phyloP scores from a whole-genome alignment of 2,888 invertebrate genomes.

The Tipula lateralis region DNA sequence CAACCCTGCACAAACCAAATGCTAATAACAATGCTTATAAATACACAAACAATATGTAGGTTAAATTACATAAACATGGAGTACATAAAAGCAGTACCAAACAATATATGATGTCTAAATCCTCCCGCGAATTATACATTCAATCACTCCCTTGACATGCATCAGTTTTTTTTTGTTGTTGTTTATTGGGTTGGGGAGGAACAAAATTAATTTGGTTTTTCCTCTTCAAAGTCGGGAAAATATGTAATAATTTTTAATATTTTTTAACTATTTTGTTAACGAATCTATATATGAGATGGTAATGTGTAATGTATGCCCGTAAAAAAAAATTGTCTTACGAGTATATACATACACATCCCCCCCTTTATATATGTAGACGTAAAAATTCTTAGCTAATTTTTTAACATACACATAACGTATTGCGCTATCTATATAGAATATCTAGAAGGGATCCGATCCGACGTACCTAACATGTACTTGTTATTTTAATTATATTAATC shows the following conservation, averaged over 20 bases:
- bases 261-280: slow-evolving; percentile 15
- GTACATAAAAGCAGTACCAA: neutral
- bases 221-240: neutral
- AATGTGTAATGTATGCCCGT: neutral
- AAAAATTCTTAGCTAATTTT: neutral
- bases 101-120: neutral
- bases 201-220: slow-evolving; percentile 15
- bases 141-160: slow-evolving; percentile 19
- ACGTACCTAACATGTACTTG: neutral
- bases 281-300: neutral
- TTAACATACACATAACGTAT: neutral
- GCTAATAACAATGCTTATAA: too few species aligned
- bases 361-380: neutral
- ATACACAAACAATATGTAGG: neutral
- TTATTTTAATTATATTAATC: slow-evolving; percentile 19
- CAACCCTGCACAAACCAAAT: too few species aligned
- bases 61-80: neutral
- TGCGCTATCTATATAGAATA: neutral
- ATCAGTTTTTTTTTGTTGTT: neutral
- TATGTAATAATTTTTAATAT: neutral
- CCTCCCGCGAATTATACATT: slow-evolving; percentile 5
- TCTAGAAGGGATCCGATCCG: neutral
- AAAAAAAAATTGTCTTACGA: neutral
- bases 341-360: too few species aligned
- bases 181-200: neutral